Percentiles rank a stretch among this genome's conserved stretches.
Conservation (phyloP, 2,888 invertebrate species). For the Acleris holmiana region DNA sequence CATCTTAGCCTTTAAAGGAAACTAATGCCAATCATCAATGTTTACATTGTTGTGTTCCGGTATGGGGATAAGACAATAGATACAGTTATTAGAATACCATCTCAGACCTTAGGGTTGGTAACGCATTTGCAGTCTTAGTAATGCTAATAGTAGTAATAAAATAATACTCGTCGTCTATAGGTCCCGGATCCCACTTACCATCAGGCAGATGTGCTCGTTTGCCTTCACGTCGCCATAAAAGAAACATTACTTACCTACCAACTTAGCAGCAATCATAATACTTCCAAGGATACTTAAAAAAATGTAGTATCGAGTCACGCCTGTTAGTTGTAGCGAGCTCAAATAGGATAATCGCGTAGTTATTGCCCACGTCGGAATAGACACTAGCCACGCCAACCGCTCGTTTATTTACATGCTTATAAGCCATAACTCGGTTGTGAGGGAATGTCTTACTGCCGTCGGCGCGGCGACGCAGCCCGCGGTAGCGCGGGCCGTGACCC, state of each 20-base stretch:
- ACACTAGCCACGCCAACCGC: conserved; percentile 78
- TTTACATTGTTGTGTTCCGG: no score
- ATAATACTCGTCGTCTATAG: no score
- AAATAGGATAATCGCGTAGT: conserved; percentile 79
- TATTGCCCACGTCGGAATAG: conserved; percentile 77
- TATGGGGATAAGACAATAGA: no score
- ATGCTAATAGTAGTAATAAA: no score
- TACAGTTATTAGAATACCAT: no score
- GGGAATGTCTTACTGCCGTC: conserved; percentile 59
- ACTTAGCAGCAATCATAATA: conserved; percentile 27
- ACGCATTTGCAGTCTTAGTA: no score
- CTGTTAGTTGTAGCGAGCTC: conserved; percentile 67
- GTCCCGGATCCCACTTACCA: no score
- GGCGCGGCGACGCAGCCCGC: conserved; percentile 43
- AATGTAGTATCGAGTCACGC: conserved; percentile 61
- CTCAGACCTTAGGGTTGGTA: no score
- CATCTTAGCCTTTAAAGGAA: no score
- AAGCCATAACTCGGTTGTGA: conserved; percentile 65
- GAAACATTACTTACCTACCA: background rate
- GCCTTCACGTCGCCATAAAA: no score
- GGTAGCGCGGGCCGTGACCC: conserved; percentile 44
- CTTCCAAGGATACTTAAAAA: conserved; percentile 35
- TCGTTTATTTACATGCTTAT: conserved; percentile 71
- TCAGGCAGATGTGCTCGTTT: no score
- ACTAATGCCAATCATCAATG: no score